Base-by-base conservation (phyloP, 37 sponge, comb jelly and placozoan genomes). In the Aphrocallistes beatrix region DNA sequence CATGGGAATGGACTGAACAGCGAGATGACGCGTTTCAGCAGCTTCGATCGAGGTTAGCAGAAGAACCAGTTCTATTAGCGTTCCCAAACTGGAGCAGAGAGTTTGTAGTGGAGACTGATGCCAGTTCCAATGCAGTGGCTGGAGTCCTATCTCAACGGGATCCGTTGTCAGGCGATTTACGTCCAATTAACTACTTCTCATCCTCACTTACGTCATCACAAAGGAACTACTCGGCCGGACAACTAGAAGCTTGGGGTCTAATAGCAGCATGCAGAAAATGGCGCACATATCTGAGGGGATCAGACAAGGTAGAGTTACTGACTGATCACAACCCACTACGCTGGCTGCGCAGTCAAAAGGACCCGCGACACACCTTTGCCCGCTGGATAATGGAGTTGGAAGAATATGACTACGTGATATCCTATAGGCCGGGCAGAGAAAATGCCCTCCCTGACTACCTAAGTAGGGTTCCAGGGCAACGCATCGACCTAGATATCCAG, bases 71-170 rank as follows among this genome's bases (percentile, higher is more conserved):
- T 25, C 69, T 83, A 0, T 60, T 88, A 47, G 81, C 85, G 36
- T 88, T 84, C 39, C 88, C 88, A 0, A n/a, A 38, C 37, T 88
- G 84, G 37, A 25, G 39, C 25, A 60, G 51, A 36, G 36, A 1
- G 19, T 83, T 86, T 37, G 81, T 83, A 21, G 37, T 89, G 25
- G 82, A 83, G 9, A 85, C 87, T 0, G 87, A 89, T 86, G 88
- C 91, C 8, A 86, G 91, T 75, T 60, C 60, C 21, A 51, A 28
- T 23, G 91, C 89, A 16, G 49, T 39, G 25, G 34, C 8, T 13
- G 75, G 28, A 60, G 75, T 60, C 1, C n/a, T 60, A 60, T 60
- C 75, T 8, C 25, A 60, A 13, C 10, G 75, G 21, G 8, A 60
- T 47, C 17, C 13, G 17, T 13, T 47, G 17, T 21, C 49, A 21